These are phyloP conservation scores for Tonatia bakeri DNA, from an alignment of 2,113 vertebrate species.

Conservation along the genomic window DNA sequence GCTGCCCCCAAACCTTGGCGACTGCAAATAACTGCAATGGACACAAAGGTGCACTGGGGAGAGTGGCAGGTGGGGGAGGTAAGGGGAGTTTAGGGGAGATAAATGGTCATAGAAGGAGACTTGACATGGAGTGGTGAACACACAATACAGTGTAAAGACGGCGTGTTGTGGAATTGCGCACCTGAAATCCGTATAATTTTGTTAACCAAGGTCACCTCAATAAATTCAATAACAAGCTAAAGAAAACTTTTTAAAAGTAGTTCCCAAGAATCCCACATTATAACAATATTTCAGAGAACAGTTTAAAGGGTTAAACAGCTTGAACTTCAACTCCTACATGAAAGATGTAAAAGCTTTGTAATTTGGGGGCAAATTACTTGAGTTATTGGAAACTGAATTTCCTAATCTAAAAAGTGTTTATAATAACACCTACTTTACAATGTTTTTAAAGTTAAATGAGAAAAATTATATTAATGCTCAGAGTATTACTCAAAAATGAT, in stretches of 20 bases:
- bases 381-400: background rate
- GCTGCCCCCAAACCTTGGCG: no score
- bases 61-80: no score
- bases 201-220: background rate
- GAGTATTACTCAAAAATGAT: background rate
- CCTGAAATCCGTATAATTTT: background rate
- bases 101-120: background rate
- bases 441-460: background rate
- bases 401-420: background rate
- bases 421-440: background rate
- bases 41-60: no score
- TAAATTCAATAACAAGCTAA: background rate
- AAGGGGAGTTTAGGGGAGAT: no score
- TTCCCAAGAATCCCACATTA: background rate
- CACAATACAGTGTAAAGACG: no score
- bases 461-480: background rate
- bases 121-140: no score
- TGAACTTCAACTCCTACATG: background rate
- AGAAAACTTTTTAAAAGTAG: background rate
- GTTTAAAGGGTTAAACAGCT: background rate
- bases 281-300: background rate
- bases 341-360: background rate
- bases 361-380: background rate
- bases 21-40: no score
- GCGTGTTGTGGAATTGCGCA: no score